Evolutionary conservation across 2,797 vertebrate species (phyloP).

Genomic region (Danio kyathit): DNA sequence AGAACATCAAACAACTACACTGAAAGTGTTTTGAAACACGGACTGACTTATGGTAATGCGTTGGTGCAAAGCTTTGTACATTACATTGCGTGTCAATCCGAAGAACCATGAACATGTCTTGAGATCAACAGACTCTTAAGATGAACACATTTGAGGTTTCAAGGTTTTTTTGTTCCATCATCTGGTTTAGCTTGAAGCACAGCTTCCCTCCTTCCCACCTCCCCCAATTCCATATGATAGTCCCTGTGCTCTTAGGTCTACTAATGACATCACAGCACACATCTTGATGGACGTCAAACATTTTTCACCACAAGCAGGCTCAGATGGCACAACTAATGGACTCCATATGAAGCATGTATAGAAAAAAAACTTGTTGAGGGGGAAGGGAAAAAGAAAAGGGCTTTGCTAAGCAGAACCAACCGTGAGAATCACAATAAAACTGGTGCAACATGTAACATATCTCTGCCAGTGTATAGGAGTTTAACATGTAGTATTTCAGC

Average conservation of each 20-base stretch:
- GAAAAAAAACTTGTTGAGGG: neutral
- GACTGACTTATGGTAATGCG: slow-evolving; percentile 33
- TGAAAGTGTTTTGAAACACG: slow-evolving; percentile 51
- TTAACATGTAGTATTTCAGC: neutral
- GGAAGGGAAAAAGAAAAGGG: neutral
- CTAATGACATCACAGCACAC: slow-evolving; percentile 59
- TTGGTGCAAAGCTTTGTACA: slow-evolving; percentile 22
- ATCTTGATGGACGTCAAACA: slow-evolving; percentile 53
- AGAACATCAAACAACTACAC: slow-evolving; percentile 48
- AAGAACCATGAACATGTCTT: slow-evolving; percentile 48
- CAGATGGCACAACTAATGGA: slow-evolving; percentile 47
- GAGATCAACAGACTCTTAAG: slow-evolving; percentile 45
- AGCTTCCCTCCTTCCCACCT: slow-evolving; percentile 16
- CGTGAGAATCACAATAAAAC: slow-evolving; percentile 12
- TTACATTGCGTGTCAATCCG: slow-evolving; percentile 39
- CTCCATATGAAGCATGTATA: slow-evolving; percentile 50
- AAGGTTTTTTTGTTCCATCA: slow-evolving; percentile 40
- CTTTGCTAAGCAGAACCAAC: slow-evolving; percentile 30
- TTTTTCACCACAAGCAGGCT: slow-evolving; percentile 52
- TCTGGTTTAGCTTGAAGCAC: slow-evolving; percentile 47
- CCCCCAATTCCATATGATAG: slow-evolving; percentile 34
- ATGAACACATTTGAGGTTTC: slow-evolving; percentile 48
- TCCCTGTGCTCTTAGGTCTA: slow-evolving; percentile 28
- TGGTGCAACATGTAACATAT: neutral
- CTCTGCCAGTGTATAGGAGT: neutral